These are phyloP conservation scores for Isotomurus palustris DNA, from an alignment of 2,888 invertebrate genomes.

Conservation along the genomic window DNA sequence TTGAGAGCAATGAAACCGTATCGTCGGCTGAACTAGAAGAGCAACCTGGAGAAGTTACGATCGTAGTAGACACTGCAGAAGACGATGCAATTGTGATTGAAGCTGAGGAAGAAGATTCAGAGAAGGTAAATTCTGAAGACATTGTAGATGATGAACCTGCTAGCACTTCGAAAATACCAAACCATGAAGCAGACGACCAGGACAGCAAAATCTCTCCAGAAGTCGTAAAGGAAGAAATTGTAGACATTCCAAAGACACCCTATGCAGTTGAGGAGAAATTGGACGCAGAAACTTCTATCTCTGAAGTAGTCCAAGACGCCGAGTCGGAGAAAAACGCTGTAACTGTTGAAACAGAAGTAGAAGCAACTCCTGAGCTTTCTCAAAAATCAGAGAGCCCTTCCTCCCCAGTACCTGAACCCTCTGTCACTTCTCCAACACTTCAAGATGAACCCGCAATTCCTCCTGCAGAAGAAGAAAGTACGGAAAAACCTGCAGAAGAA, in stretches of 20 bases:
- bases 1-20: conserved; percentile 19
- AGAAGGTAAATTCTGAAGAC: background rate
- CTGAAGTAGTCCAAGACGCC: background rate
- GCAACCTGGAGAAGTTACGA: background rate
- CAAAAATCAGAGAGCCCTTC: background rate
- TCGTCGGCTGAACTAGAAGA: conserved; percentile 17
- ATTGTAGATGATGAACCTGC: background rate
- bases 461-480: background rate
- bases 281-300: background rate
- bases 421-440: background rate
- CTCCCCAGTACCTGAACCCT: background rate
- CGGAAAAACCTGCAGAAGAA: background rate
- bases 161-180: conserved; percentile 11
- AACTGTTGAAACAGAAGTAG: too few species aligned
- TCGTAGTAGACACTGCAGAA: too few species aligned
- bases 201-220: too few species aligned
- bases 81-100: conserved; percentile 8
- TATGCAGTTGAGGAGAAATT: background rate
- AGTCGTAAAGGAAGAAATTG: conserved; percentile 14
- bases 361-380: background rate
- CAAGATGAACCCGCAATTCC: conserved; percentile 1
- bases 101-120: background rate
- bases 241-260: conserved; percentile 7
- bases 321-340: too few species aligned
- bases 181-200: too few species aligned